These are phyloP conservation scores for Maniola jurtina DNA, from an alignment of 1,140 invertebrate species.

Conservation along the genomic window DNA sequence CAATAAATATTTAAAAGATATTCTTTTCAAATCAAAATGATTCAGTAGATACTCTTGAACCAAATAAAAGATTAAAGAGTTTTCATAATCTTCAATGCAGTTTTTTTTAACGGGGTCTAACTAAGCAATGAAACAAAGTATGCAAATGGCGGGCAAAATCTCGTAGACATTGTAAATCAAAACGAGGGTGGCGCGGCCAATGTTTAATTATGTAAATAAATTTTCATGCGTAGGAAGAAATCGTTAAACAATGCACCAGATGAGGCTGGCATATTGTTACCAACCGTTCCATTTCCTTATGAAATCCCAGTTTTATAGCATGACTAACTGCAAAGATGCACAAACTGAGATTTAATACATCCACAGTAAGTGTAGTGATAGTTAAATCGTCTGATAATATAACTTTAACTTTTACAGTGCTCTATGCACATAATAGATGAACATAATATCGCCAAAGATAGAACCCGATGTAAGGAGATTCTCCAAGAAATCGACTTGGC, in stretches of 20 bases:
- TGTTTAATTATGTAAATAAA: conserved; percentile 77
- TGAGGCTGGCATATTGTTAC: conserved; percentile 38
- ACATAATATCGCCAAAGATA: too few relatives aligned
- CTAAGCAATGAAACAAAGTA: conserved; percentile 63
- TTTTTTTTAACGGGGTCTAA: conserved; percentile 47
- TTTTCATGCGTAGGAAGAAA: conserved; percentile 70
- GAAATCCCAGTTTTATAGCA: neutral
- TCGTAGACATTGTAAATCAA: conserved; percentile 71
- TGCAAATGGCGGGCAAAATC: conserved; percentile 65
- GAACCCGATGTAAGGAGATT: too few relatives aligned
- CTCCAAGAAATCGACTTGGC: too few relatives aligned
- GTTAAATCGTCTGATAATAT: too few relatives aligned
- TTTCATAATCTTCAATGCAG: neutral
- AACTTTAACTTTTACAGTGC: too few relatives aligned
- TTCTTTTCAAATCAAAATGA: too few relatives aligned
- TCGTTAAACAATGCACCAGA: conserved; percentile 71
- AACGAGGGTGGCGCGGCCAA: conserved; percentile 55
- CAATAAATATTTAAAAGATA: too few relatives aligned
- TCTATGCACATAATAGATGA: too few relatives aligned
- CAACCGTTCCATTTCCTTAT: neutral
- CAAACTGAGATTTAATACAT: too few relatives aligned
- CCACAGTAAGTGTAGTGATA: too few relatives aligned
- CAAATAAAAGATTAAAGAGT: neutral
- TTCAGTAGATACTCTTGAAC: neutral
- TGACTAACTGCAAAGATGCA: neutral